Conservation (phyloP, 2,797 vertebrate genomes). For the Arvicola amphibius region DNA sequence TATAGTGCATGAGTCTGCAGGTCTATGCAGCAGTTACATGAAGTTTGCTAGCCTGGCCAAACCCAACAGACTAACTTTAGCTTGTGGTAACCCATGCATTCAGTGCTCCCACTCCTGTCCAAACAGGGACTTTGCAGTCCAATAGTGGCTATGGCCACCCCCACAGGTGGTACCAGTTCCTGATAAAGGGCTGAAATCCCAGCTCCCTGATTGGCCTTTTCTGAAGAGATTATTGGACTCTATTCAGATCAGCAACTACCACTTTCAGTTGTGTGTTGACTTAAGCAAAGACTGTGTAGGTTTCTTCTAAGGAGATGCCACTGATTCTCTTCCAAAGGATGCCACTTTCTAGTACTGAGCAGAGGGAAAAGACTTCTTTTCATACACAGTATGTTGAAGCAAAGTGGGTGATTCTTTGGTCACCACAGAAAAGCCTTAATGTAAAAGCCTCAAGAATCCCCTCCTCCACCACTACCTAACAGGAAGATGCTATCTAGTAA, state of each 20-base stretch:
- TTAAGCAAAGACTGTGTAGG: neutral
- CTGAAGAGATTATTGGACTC: neutral
- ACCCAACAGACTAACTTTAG: slow-evolving; percentile 69
- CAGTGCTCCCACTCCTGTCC: neutral
- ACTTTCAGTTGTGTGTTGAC: neutral
- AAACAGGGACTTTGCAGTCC: neutral
- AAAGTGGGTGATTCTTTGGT: neutral
- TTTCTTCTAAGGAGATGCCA: neutral
- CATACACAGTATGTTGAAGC: neutral
- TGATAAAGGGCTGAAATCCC: slow-evolving; percentile 77
- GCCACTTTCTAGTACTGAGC: neutral
- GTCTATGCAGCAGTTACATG: slow-evolving; percentile 45
- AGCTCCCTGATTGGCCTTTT: neutral
- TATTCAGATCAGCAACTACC: neutral
- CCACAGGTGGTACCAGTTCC: neutral
- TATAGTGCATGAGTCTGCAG: neutral
- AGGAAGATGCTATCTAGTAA: neutral
- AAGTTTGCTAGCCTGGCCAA: neutral
- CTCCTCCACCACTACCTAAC: neutral
- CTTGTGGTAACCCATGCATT: slow-evolving; percentile 22
- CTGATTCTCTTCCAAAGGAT: slow-evolving; percentile 1
- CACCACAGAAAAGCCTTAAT: neutral
- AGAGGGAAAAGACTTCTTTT: neutral
- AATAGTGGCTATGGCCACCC: neutral
- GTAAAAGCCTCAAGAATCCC: neutral